phyloP scores from a whole-genome alignment of 30 jellyfish, hydroid and myxozoan species.

The Chironex yamaguchii region DNA sequence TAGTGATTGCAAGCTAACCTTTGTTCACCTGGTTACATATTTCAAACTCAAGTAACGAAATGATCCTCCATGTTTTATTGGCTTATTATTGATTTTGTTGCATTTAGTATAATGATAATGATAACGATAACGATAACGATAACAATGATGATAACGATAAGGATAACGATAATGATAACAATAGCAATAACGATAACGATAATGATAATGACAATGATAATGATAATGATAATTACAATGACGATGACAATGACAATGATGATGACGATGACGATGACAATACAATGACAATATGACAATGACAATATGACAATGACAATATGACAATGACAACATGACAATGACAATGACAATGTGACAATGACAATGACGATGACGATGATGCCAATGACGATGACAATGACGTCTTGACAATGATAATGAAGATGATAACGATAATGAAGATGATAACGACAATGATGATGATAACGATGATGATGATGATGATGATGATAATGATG shows the following conservation, averaged over 20 bases:
- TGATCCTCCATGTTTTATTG: too few relatives aligned
- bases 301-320: too few relatives aligned
- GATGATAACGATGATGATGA: slow-evolving; percentile 1
- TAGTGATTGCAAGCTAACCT: too few relatives aligned
- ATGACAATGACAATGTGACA: too few relatives aligned
- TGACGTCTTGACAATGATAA: background rate
- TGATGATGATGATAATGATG: slow-evolving; percentile 1
- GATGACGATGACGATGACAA: too few relatives aligned
- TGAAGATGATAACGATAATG: background rate
- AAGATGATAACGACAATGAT: background rate
- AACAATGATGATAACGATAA: background rate
- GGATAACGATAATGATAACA: background rate
- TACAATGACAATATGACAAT: too few relatives aligned
- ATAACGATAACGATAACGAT: background rate
- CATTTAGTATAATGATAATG: background rate
- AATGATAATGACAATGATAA: background rate
- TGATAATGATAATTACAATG: background rate
- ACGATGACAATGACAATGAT: too few relatives aligned
- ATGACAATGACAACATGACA: too few relatives aligned
- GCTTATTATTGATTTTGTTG: too few relatives aligned
- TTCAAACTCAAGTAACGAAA: too few relatives aligned
- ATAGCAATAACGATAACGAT: background rate
- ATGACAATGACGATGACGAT: too few relatives aligned
- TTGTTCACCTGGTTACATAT: too few relatives aligned
- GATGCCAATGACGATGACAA: background rate